Evolutionary conservation across 2,113 vertebrate species (phyloP), one percentile per base, ranked within the genome.

Genomic region (Dromaius novaehollandiae): DNA sequence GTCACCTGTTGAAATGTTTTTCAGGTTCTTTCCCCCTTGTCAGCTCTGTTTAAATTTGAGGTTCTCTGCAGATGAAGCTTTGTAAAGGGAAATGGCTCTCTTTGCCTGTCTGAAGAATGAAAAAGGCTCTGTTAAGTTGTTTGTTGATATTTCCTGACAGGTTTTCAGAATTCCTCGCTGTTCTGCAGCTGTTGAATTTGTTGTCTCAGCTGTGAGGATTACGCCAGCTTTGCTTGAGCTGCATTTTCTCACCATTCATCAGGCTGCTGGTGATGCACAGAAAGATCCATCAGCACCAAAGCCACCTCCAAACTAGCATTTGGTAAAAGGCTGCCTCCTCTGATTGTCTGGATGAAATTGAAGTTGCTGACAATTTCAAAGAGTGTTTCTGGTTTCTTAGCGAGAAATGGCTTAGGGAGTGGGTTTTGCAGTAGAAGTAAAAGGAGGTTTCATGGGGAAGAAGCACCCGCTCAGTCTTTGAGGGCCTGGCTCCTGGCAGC

Each of bases 141-240:
- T 96, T 95, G 94, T 93, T 97, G 97, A 91, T 93, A 66, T 80
- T 96, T 86, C 89, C 93, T 22, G 83, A 89, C 96, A 96, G 95
- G 68, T 96, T 88, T 71, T 76, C 44, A 80, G 82, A 73, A 68
- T 92, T 88, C 84, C 91, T 95, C 6, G 60, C 94, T 93, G 90
- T 91, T 96, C 96, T 64, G 95, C 96, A 97, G 95, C 96, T 96
- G 95, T 92, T 89, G 44, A 64, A 90, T 96, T 95, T 95, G 95
- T 96, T 96, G 88, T 87, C 94, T 97, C 97, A 96, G 96, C 97
- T 93, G 95, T 28, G 81, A 95, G 93, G 79, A 90, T 93, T 50
- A 80, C 96, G 92, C 84, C 56, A 95, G 96, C 93, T 96, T 91
- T 93, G 90, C 95, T 89, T 20, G 78, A 91, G 90, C 93, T 86